phyloP scores from a whole-genome alignment of 2,113 vertebrate genomes.

The Leucosticte australis region DNA sequence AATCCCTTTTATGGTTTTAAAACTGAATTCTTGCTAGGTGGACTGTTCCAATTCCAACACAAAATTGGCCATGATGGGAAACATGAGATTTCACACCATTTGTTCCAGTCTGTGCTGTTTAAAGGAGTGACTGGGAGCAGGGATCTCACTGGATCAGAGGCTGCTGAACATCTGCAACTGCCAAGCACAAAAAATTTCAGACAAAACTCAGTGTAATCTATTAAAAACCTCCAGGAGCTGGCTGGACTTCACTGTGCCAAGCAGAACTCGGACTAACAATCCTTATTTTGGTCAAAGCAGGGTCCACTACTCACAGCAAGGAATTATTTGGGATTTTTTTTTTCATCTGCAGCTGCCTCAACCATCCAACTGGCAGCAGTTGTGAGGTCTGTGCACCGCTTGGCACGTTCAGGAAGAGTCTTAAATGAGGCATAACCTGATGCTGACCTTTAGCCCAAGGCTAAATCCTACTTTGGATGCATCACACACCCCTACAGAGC shows the following conservation, averaged over 20 bases:
- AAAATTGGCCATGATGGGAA: not conserved
- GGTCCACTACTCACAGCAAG: not conserved
- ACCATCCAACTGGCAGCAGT: not conserved
- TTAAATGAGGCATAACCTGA: not conserved
- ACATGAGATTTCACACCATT: not conserved
- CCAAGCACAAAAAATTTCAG: not conserved
- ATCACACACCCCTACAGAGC: not conserved
- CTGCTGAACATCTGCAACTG: not conserved
- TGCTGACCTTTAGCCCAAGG: not conserved
- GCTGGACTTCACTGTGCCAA: fast-evolving
- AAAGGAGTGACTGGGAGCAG: not conserved
- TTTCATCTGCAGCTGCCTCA: not conserved
- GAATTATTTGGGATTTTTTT: not conserved
- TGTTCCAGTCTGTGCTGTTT: not conserved
- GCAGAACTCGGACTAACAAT: not conserved
- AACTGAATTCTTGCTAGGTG: not conserved
- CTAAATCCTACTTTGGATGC: not conserved
- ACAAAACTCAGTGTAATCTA: not conserved
- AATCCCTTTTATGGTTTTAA: not conserved
- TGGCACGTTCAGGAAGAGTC: not conserved
- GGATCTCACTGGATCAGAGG: not conserved
- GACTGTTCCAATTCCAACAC: not conserved
- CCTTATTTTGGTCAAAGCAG: not conserved
- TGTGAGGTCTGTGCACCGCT: not conserved
- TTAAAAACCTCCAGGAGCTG: not conserved